Base-by-base conservation (phyloP, 2,797 vertebrate genomes). In the Epinephelus coioides region DNA sequence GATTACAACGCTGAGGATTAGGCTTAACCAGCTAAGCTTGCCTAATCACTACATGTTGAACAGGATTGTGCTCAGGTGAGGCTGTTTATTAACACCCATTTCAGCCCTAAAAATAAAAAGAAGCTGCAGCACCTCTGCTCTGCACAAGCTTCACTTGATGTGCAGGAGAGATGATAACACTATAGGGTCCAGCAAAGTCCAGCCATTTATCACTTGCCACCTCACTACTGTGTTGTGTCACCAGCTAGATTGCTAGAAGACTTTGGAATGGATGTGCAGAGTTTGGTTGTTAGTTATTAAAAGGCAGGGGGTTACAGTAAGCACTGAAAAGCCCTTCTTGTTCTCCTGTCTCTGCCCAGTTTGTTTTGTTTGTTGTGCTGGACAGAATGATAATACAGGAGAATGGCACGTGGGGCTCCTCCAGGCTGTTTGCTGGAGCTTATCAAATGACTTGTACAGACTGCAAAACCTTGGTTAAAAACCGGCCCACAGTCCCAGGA, bases 1-100 rank as follows among this genome's bases (percentile, higher is more conserved):
- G 90, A 93, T 94, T 93, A 92, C 85, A 88, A 81, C 67, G 14
- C 63, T 50, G 79, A 62, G 88, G 91, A 92, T 91, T 92, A 93
- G 90, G 84, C 78, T 92, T 91, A 92, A 86, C 87, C 87, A 88
- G 86, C 86, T 93, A 90, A 93, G 84, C 90, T 79, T 34, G 21
- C 84, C 86, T 91, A 92, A 93, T 91, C 88, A 89, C 83, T 65
- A 65, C 79, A 88, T 73, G 85, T 89, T 89, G 82, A 91, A 93
- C 84, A 87, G 88, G 88, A 92, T 75, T 87, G 76, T 80, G 78
- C 70, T 88, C 86, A 91, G 92, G 92, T 94, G 79, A 89, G 75
- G 65, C 81, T 89, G 83, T 91, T 93, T 92, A 82, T 92, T 92
- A 85, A 80, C 79, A 87, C 84, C 69, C 50, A 65, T 79, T 73